Evolutionary conservation across 2,797 vertebrate species (phyloP), one percentile per base, ranked within the genome.

Genomic region (Peromyscus melanophrys): DNA sequence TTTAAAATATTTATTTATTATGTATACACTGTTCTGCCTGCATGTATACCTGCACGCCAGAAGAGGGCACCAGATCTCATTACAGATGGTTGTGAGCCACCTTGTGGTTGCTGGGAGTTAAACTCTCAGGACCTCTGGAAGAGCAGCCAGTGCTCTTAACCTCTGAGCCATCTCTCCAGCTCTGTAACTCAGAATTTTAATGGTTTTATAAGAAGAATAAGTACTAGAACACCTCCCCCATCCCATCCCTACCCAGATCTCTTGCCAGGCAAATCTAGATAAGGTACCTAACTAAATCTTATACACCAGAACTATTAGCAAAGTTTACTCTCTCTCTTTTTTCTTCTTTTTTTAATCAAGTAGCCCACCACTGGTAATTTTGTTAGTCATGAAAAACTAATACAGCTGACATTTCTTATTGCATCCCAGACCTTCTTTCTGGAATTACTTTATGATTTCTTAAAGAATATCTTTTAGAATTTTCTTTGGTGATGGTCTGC

Each of bases 151-250:
- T 49, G 49, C 49, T 49, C 49, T 49, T 49, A 49, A 49, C 49
- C 49, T 49, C 49, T 49, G 49, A 49, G 10, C 11, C 49, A 49
- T 49, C 49, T 49, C 49, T 49, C 49, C 49, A 49, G 49, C 49
- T 11, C 49, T 10, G 9, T 57, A 5, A 23, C 29, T 55, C 55
- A 55, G 77, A 43, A 57, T 82, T 40, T 43, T 57, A 46, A 43
- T 82, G 71, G 19, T 31, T 77, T 85, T 76, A 76, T 92, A 84
- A 92, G 80, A 92, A 37, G 34, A 84, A 12, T 37, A 82, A 59
- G 83, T 6, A 46, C 31, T 7, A 61, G 80, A 75, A 25, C 16
- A 57, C 4, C 3, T 6, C 63, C 10, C 21, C 37, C 14, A 31
- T 71, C 16, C 17, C 31, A 69, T 34, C 43, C 43, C 16, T 25